Evolutionary conservation across 1,140 invertebrate genomes (phyloP), one percentile per base, ranked within the genome.

Genomic region (Anadara kagoshimensis): DNA sequence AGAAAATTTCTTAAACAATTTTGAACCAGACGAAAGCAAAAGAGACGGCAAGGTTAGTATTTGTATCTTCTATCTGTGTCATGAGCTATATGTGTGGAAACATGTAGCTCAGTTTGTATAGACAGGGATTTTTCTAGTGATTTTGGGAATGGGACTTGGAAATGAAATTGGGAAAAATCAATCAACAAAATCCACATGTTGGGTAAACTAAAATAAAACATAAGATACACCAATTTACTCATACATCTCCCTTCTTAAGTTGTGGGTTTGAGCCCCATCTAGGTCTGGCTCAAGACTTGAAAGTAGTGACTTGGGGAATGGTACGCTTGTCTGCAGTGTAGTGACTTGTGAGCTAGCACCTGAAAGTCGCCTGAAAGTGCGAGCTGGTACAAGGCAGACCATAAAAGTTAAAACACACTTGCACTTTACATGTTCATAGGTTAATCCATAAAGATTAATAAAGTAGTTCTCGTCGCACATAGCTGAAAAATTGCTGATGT

Each of bases 1-100:
- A 69, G 93, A 92, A 24, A 94, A 94, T 81, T 98, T 97, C 86
- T 89, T 98, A 11, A 92, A 91, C 16, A 96, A 94, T 85, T 98
- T 98, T 85, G 96, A 98, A 36, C 93, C 93, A 24, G 67, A n/a
- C n/a, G n/a, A n/a, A n/a, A n/a, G 61, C 4, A 91, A 92, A 24
- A 90, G 91, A 43, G 95, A 98, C 89, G 96, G 95, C 83, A 93
- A 92, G 87, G 96, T 97, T 90, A 96, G 71, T 45, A 29, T 56
- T 24, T 7, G 10, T 58, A 3, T 10, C 10, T 12, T 12, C 53
- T 12, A 24, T 56, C 10, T n/a, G 20, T 8, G 8, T 12, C 7
- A 24, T 12, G 20, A 10, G 20, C 10, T 12, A 56, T 56, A 10
- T 10, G 7, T n/a, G 16, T 12, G 7, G 20, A 10, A 56, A 12